These are phyloP conservation scores for Hemicentrotus pulcherrimus DNA, from an alignment of 35 echinoderm and acorn worm species.

Conservation along the genomic window DNA sequence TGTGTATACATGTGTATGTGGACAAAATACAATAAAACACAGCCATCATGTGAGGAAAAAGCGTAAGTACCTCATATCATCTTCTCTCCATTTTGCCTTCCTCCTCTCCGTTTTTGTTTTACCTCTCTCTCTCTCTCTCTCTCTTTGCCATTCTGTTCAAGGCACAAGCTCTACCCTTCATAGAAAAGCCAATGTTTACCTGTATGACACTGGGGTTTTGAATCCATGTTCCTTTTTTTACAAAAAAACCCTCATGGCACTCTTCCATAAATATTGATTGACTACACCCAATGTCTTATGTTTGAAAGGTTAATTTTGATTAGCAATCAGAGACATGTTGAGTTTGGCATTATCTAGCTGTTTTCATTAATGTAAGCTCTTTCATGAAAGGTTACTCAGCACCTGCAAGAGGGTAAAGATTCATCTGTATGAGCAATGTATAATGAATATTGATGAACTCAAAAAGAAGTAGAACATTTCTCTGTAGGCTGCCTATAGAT, in stretches of 20 bases:
- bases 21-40: not conserved
- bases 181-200: not conserved
- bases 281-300: not conserved
- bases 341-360: not conserved
- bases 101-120: not conserved
- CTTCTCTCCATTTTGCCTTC: no score
- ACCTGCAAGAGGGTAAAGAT: not conserved
- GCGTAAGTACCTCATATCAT: not conserved
- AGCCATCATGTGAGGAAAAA: not conserved
- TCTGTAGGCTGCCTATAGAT: no score
- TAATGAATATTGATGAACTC: no score
- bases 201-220: not conserved
- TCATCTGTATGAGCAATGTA: not conserved
- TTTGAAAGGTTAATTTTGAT: conserved; percentile 1
- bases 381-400: not conserved
- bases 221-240: not conserved
- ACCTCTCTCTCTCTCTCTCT: not conserved
- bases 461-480: no score
- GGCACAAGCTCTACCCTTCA: not conserved
- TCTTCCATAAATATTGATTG: not conserved
- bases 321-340: not conserved
- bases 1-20: not conserved
- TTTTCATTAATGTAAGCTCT: not conserved
- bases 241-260: not conserved
- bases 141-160: not conserved